Evolutionary conservation across 2,797 vertebrate genomes (phyloP), one percentile per base, ranked within the genome.

Genomic region (Emys orbicularis): DNA sequence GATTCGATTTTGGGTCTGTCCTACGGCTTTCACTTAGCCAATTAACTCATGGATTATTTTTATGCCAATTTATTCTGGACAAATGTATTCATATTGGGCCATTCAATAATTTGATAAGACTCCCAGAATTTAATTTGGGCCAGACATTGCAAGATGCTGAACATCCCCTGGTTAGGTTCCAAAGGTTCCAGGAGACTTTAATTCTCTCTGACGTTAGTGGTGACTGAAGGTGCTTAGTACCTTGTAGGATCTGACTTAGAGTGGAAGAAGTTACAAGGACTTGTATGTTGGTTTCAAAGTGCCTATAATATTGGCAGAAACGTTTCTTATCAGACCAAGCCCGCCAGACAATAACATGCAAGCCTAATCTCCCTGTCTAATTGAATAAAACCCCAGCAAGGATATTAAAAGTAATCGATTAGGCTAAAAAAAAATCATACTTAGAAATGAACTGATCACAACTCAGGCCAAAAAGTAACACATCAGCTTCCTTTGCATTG

Each of bases 391-490:
- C 0, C 5, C 81, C 87, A 87, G 89, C 86, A 89, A 0, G 2
- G 91, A 47, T 6, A 79, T 88, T 92, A 74, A 93, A 88, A 86
- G 84, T 3, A 68, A 76, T 89, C 81, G 74, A 95, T 94, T 89
- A 93, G 68, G 83, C 95, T 94, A 76, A 94, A 94, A 95, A 47
- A 81, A 31, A 72, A 79, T 82, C 47, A 21, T 92, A 88, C 80
- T 93, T 88, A 85, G 94, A 87, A 95, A 59, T 6, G 76, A 95
- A 84, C 74, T 81, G 90, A 50, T 83, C 57, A 83, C 74, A 92
- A 92, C 84, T 88, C 81, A 90, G 72, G 68, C 12, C 72, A 44
- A 29, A 7, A 56, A 21, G 37, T 7, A 44, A 6, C 84, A 25
- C 13, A 2, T 80, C 86, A 53, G 83, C 72, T 92, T 84, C 68